These are phyloP conservation scores for Paracentrotus lividus DNA, from an alignment of 53 echinoderm and acorn worm genomes.

Conservation along the genomic window DNA sequence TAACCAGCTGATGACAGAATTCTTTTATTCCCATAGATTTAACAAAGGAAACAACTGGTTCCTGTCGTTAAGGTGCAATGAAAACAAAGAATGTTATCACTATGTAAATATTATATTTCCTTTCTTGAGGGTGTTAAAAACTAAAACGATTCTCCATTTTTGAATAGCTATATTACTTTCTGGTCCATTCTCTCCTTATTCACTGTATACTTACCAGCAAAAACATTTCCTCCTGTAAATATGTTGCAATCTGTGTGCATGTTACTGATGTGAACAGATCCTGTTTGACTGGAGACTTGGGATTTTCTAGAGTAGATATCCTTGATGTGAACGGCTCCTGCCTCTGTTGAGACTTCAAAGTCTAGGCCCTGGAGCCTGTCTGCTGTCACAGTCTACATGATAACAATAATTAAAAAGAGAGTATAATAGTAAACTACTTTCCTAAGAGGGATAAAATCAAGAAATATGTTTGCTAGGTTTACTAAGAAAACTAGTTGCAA, in stretches of 20 bases:
- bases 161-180: too few relatives aligned
- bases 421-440: not conserved
- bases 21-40: too few relatives aligned
- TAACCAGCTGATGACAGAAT: too few relatives aligned
- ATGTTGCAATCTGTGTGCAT: slow-evolving; percentile 76
- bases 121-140: too few relatives aligned
- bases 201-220: slow-evolving; percentile 69
- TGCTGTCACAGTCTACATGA: slow-evolving; percentile 73
- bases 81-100: too few relatives aligned
- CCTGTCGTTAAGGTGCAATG: too few relatives aligned
- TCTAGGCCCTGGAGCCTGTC: slow-evolving; percentile 87
- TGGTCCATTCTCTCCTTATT: not conserved
- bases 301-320: slow-evolving; percentile 81
- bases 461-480: too few relatives aligned
- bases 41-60: too few relatives aligned
- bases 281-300: slow-evolving; percentile 64
- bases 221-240: slow-evolving; percentile 68
- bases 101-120: too few relatives aligned
- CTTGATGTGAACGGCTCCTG: slow-evolving; percentile 75
- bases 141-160: too few relatives aligned
- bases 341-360: slow-evolving; percentile 70
- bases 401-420: not conserved
- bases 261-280: slow-evolving; percentile 78
- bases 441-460: too few relatives aligned
- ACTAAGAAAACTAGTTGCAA: too few relatives aligned